Conservation (phyloP, 2,797 vertebrate genomes). For the Manis pentadactyla region DNA sequence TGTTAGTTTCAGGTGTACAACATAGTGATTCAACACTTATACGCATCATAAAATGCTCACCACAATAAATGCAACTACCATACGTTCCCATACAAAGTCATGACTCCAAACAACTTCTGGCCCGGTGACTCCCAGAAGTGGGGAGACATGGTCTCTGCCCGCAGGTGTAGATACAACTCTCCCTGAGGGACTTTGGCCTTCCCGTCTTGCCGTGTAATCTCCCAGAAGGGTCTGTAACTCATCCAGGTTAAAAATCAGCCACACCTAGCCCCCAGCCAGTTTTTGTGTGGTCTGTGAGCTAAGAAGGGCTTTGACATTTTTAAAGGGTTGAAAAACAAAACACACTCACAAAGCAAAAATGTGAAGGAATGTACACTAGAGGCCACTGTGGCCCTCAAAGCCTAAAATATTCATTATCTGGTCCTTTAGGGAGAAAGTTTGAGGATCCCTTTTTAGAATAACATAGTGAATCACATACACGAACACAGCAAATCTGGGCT, state of each 20-base stretch:
- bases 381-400: background rate
- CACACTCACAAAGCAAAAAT: background rate
- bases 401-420: background rate
- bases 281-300: background rate
- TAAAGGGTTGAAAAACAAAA: background rate
- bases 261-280: background rate
- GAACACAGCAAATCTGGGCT: background rate
- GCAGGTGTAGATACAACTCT: background rate
- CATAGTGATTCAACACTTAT: too few relatives aligned
- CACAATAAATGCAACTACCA: too few relatives aligned
- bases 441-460: background rate
- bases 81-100: background rate
- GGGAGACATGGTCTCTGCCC: too few relatives aligned
- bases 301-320: background rate
- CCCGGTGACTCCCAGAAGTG: background rate
- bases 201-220: accelerated
- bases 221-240: background rate
- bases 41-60: too few relatives aligned
- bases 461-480: background rate
- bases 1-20: too few relatives aligned
- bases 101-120: background rate
- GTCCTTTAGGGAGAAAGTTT: background rate
- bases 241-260: accelerated
- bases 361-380: too few relatives aligned
- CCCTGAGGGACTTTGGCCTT: too few relatives aligned